Evolutionary conservation across 2,113 vertebrate genomes (phyloP).

Genomic region (Dasyprocta punctata): DNA sequence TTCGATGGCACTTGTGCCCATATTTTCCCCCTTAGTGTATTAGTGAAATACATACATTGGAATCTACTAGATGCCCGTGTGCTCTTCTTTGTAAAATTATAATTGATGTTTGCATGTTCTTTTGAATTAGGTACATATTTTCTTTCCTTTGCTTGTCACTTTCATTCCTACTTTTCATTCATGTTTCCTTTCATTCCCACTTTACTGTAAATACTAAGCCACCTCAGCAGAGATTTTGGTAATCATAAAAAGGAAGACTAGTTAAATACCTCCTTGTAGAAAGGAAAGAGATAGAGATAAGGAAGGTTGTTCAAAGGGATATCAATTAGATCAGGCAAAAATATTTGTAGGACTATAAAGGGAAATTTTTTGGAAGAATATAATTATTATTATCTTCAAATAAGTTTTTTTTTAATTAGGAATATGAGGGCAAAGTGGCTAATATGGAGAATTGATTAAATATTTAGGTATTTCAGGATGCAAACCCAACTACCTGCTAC

Average conservation of each 20-base stretch:
- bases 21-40: neutral
- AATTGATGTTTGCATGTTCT: neutral
- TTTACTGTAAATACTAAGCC: neutral
- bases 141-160: neutral
- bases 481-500: neutral
- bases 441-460: neutral
- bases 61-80: neutral
- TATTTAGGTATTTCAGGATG: neutral
- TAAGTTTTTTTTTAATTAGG: neutral
- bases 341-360: neutral
- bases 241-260: neutral
- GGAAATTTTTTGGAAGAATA: neutral
- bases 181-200: neutral
- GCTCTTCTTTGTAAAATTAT: neutral
- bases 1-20: neutral
- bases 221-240: neutral
- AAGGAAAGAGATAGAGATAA: neutral
- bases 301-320: neutral
- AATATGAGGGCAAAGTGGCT: neutral
- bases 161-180: neutral
- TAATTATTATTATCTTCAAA: slow-evolving; percentile 1
- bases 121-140: slow-evolving; percentile 11
- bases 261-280: neutral
- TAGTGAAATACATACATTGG: neutral
- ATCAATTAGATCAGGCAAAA: neutral